phyloP scores from a whole-genome alignment of 2,888 invertebrate genomes.

The Caenorhabditis parvicauda region DNA sequence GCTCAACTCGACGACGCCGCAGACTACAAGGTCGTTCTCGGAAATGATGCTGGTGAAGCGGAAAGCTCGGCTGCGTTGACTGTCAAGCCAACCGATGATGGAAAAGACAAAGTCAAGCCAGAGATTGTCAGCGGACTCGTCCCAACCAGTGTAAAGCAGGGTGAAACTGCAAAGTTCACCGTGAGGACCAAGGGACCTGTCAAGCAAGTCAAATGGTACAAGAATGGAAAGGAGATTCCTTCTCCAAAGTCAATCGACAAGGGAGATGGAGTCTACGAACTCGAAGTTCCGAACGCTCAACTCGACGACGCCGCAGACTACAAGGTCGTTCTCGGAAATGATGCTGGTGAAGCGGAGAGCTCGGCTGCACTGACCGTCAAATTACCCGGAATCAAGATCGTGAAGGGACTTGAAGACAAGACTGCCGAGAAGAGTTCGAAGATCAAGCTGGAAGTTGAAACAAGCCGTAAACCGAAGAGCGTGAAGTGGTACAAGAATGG shows the following conservation, averaged over 20 bases:
- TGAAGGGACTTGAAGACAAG: conserved; percentile 72
- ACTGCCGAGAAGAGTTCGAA: conserved; percentile 79
- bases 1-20: conserved; percentile 46
- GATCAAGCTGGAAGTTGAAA: conserved; percentile 71
- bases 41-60: conserved; percentile 58
- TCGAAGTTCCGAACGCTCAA: conserved; percentile 51
- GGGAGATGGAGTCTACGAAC: conserved; percentile 44
- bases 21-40: conserved; percentile 47
- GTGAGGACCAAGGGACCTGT: conserved; percentile 74
- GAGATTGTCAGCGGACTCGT: conserved; percentile 71
- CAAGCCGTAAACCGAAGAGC: conserved; percentile 78
- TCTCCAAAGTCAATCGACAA: conserved; percentile 55
- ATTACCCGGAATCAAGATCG: conserved; percentile 64
- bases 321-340: conserved; percentile 54
- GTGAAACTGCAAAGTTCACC: conserved; percentile 76
- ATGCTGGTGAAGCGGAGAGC: conserved; percentile 60
- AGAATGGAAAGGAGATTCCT: conserved; percentile 63
- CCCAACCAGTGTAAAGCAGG: conserved; percentile 73
- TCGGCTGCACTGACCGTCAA: conserved; percentile 46
- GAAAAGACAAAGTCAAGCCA: conserved; percentile 64
- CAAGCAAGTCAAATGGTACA: conserved; percentile 77
- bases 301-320: conserved; percentile 55
- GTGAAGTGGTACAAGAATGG: conserved; percentile 74
- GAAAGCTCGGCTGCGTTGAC: conserved; percentile 52
- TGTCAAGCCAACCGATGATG: conserved; percentile 39